Conservation (phyloP, 2,797 vertebrate species). For the Atherinosoma microstoma region DNA sequence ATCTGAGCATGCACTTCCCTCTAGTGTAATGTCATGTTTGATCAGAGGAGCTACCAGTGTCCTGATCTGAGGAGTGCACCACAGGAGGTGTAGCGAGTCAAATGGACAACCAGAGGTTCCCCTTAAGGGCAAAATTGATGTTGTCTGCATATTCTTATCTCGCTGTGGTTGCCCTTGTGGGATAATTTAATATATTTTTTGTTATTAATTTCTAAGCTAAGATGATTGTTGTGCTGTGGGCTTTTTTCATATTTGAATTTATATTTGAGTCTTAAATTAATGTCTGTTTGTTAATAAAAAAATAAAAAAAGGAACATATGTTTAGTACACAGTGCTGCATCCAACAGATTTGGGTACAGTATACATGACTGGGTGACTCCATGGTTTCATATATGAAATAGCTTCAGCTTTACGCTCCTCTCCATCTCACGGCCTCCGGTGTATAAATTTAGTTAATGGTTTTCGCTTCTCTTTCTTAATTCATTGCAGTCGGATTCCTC, state of each 20-base stretch:
- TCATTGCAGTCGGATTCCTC: conserved; percentile 93
- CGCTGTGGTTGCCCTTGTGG: conserved; percentile 52
- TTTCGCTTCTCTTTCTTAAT: conserved; percentile 88
- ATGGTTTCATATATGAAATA: conserved; percentile 78
- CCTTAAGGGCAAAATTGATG: conserved; percentile 82
- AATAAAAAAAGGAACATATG: conserved; percentile 83
- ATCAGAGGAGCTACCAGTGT: conserved; percentile 85
- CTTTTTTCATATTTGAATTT: conserved; percentile 51
- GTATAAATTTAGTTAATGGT: conserved; percentile 88
- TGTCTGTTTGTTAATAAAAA: conserved; percentile 62
- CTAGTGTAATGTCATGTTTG: conserved; percentile 87
- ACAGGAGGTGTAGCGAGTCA: conserved; percentile 78
- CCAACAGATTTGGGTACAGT: conserved; percentile 83
- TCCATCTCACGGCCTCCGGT: conserved; percentile 84
- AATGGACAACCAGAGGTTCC: conserved; percentile 83
- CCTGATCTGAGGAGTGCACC: conserved; percentile 82
- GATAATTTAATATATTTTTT: conserved; percentile 40
- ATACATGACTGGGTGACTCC: conserved; percentile 86
- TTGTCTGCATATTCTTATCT: conserved; percentile 78
- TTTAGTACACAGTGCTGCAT: conserved; percentile 85
- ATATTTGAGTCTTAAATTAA: conserved; percentile 60
- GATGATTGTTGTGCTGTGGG: neutral
- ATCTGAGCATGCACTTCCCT: conserved; percentile 84
- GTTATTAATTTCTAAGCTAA: conserved; percentile 19
- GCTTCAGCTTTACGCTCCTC: conserved; percentile 81